Percentiles rank a stretch among this genome's conserved stretches.
Conservation (phyloP, 2,113 vertebrate species). For the Oncorhynchus gorbuscha region DNA sequence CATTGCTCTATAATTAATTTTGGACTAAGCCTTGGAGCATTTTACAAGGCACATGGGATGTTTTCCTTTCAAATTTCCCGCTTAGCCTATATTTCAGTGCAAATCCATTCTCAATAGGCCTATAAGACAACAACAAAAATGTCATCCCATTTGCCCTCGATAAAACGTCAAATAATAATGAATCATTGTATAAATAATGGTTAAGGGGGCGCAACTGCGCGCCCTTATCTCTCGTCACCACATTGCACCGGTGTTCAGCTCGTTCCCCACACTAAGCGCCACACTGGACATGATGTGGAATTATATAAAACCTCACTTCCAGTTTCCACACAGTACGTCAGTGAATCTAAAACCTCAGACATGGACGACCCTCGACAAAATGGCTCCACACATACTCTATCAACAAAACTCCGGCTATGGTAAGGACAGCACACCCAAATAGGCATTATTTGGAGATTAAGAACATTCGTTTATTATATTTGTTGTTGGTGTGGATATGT, state of each 20-base stretch:
- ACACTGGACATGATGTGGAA: conserved; percentile 79
- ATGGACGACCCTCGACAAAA: conserved; percentile 79
- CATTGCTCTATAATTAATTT: conserved; percentile 10
- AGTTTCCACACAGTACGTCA: conserved; percentile 72
- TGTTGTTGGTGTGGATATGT: not conserved
- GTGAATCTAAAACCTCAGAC: conserved; percentile 65
- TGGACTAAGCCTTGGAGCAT: conserved; percentile 23
- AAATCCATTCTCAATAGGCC: conserved; percentile 44
- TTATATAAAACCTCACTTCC: conserved; percentile 75
- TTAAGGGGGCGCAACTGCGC: conserved; percentile 74
- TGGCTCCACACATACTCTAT: conserved; percentile 76
- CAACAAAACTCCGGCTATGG: conserved; percentile 73
- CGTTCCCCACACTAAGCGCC: conserved; percentile 81
- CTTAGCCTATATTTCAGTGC: conserved; percentile 42
- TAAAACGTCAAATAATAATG: conserved; percentile 82
- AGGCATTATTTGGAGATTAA: no score
- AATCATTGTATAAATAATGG: conserved; percentile 86
- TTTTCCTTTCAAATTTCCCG: conserved; percentile 18
- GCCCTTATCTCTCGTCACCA: conserved; percentile 81
- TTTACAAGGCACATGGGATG: not conserved
- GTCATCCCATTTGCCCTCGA: conserved; percentile 68
- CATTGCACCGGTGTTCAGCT: conserved; percentile 81
- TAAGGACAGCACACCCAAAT: conserved; percentile 53
- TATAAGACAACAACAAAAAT: conserved; percentile 19
- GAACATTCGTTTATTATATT: no score